Evolutionary conservation across 92 coral and sea anemone species (phyloP).

Genomic region (Ricordea florida): DNA sequence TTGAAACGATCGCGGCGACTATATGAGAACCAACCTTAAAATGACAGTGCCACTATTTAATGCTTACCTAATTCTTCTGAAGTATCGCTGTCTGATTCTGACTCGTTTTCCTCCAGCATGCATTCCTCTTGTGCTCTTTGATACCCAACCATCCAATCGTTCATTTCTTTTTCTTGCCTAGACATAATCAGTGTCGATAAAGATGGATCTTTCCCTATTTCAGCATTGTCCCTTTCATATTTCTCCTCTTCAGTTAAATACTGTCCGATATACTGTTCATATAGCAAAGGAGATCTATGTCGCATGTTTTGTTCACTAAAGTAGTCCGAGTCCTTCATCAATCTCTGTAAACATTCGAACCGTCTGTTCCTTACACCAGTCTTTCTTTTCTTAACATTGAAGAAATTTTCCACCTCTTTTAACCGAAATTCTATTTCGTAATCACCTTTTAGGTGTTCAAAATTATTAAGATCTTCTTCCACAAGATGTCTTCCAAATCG

Average conservation of each 20-base stretch:
- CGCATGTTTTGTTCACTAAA: slow-evolving; percentile 85
- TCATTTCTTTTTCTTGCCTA: slow-evolving; percentile 75
- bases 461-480: slow-evolving; percentile 69
- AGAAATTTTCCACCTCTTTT: slow-evolving; percentile 55
- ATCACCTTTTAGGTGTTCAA: slow-evolving; percentile 57
- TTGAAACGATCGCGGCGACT: too few species aligned
- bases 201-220: slow-evolving; percentile 59
- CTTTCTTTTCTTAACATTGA: slow-evolving; percentile 62
- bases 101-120: slow-evolving; percentile 72
- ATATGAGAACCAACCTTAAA: too few species aligned
- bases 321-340: slow-evolving; percentile 65
- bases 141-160: slow-evolving; percentile 60
- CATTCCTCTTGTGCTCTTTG: slow-evolving; percentile 73
- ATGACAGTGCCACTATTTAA: too few species aligned
- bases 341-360: slow-evolving; percentile 78
- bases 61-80: slow-evolving; percentile 1
- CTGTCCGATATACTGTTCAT: slow-evolving; percentile 90
- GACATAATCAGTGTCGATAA: slow-evolving; percentile 74
- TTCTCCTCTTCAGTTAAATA: slow-evolving; percentile 86
- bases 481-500: slow-evolving; percentile 84
- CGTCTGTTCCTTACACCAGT: slow-evolving; percentile 83
- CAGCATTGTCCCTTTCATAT: slow-evolving; percentile 68
- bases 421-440: slow-evolving; percentile 76
- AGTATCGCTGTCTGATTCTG: slow-evolving; percentile 40
- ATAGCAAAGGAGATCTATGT: slow-evolving; percentile 80